Evolutionary conservation across 1,140 invertebrate species (phyloP), one percentile per base, ranked within the genome.

Genomic region (Luehdorfia chinensis): DNA sequence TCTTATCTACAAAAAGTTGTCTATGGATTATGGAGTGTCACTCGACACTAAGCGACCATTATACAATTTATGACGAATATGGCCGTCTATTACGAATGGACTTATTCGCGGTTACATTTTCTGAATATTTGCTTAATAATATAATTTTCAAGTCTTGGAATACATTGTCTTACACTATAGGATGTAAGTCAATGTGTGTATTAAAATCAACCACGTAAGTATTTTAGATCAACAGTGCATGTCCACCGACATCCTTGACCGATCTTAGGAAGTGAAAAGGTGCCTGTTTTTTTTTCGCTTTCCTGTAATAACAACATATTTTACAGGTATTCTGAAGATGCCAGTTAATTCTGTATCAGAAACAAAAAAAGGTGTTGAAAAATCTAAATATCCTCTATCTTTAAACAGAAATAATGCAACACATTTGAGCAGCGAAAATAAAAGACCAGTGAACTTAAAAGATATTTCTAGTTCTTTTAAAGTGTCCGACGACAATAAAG

Each of bases 261-360:
- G 55, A 71, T 69, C 59, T 65, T 54, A 58, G 58, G 58, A 68
- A 62, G 59, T 68, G 59, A 49, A 58, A 19, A 64, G 63, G 53
- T 62, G 50, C 47, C 50, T 56, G 52, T 34, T 47, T 34, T 66
- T 60, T 59, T 54, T 59, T 44, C 58, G 50, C 55, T 57, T 51
- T 55, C 59, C 25, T 47, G 33, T 27, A 37, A 47, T 57, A 21
- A n/a, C 28, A 31, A 30, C 28, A 48, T 30, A 32, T 49, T 58
- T 86, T 76, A 7, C 71, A 87, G 85, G 83, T 85, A 74, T 83
- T 58, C 85, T 84, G 83, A 87, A 86, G 81, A 87, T 87, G 85
- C 83, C 77, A 80, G 71, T 84, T 76, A 86, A 86, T 66, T 77
- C 68, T 66, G 60, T 74, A 44, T 63, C 70, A 48, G 78, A 79